Percentiles rank a stretch among this genome's conserved stretches.
Evolutionary conservation across 2,888 invertebrate species (phyloP).

Genomic region (Biston betularia): DNA sequence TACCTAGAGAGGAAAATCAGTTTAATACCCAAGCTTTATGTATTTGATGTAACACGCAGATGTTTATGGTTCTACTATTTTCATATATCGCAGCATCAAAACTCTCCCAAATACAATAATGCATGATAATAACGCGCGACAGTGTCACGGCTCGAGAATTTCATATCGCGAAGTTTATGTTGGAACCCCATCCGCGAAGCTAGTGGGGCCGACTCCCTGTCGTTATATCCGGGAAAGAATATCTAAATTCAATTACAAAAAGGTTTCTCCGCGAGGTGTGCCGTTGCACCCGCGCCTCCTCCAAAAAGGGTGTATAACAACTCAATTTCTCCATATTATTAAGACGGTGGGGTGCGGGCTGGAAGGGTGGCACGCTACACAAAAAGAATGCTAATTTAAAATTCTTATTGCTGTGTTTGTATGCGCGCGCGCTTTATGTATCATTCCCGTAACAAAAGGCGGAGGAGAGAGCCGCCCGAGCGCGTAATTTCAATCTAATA

Average conservation of each 20-base stretch:
- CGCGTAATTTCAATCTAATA: slow-evolving; percentile 86
- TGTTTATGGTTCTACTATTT: neutral
- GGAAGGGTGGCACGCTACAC: slow-evolving; percentile 76
- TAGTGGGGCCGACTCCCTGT: slow-evolving; percentile 72
- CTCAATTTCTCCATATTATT: slow-evolving; percentile 85
- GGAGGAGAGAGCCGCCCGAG: slow-evolving; percentile 78
- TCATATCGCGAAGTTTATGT: slow-evolving; percentile 74
- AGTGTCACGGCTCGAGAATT: slow-evolving; percentile 68
- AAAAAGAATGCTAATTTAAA: slow-evolving; percentile 87
- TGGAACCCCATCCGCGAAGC: slow-evolving; percentile 66
- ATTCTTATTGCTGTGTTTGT: slow-evolving; percentile 83
- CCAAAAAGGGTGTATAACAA: slow-evolving; percentile 83
- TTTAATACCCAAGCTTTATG: too few relatives aligned
- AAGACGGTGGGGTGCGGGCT: slow-evolving; percentile 76
- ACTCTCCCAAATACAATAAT: slow-evolving; percentile 37
- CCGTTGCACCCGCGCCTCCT: slow-evolving; percentile 82
- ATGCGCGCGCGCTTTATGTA: slow-evolving; percentile 84
- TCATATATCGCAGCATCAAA: slow-evolving; percentile 48
- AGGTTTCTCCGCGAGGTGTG: slow-evolving; percentile 81
- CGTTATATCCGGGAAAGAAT: slow-evolving; percentile 80
- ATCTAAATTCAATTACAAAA: slow-evolving; percentile 86
- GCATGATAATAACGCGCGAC: slow-evolving; percentile 62
- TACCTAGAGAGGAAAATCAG: too few relatives aligned
- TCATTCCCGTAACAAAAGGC: slow-evolving; percentile 81
- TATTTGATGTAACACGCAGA: too few relatives aligned